These are phyloP conservation scores for Anorthoa munda DNA, from an alignment of 2,888 invertebrate genomes.

Conservation along the genomic window DNA sequence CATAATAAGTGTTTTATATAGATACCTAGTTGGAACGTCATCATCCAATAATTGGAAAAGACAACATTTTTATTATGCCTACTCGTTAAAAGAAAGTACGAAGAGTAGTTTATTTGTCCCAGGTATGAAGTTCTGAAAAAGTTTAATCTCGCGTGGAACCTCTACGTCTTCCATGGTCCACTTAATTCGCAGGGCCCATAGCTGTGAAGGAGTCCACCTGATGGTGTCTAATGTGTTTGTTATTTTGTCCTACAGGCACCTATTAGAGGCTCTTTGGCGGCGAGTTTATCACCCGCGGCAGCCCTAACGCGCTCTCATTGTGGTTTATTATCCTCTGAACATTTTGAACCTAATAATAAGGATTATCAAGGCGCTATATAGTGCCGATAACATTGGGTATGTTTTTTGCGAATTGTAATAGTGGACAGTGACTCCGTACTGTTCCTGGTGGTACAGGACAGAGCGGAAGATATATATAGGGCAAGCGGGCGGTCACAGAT, in stretches of 20 bases:
- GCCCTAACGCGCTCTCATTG: constrained; percentile 51
- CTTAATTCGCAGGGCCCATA: constrained; percentile 57
- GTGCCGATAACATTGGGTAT: background rate
- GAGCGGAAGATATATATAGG: too few species aligned
- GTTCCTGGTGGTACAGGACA: too few species aligned
- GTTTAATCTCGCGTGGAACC: background rate
- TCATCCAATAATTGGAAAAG: background rate
- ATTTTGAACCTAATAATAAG: constrained; percentile 52
- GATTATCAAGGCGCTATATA: constrained; percentile 29
- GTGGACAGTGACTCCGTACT: too few species aligned
- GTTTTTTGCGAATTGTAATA: background rate
- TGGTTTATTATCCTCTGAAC: constrained; percentile 52
- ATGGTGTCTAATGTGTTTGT: constrained; percentile 79
- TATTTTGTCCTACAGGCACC: constrained; percentile 83
- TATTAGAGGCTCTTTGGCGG: constrained; percentile 80
- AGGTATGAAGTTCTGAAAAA: too few species aligned
- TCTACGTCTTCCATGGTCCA: constrained; percentile 43
- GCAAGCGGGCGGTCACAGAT: too few species aligned
- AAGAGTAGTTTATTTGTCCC: too few species aligned
- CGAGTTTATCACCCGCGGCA: constrained; percentile 57
- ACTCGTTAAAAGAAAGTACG: too few species aligned
- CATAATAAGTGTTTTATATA: background rate
- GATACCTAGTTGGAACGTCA: too few species aligned
- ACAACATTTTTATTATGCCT: background rate
- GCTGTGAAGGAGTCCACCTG: constrained; percentile 65